phyloP scores from a whole-genome alignment of 2,113 vertebrate genomes.

The Cygnus buccinator region DNA sequence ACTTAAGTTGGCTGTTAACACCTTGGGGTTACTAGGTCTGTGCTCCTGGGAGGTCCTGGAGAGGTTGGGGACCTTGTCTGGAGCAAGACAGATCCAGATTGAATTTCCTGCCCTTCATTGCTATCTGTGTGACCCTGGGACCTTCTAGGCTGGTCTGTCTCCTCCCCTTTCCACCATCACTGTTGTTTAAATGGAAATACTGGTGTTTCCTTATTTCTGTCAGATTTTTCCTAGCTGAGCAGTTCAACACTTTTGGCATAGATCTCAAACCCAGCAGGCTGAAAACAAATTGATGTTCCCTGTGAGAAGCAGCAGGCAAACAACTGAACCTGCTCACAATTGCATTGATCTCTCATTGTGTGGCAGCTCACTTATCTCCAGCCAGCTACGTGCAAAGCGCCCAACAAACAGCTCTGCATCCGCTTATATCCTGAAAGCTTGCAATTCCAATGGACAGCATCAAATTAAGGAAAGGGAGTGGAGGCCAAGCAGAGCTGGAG shows the following conservation, averaged over 20 bases:
- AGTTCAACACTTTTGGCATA: constrained; percentile 6
- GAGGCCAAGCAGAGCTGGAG: constrained; percentile 10
- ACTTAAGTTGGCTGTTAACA: background rate
- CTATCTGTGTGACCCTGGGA: constrained; percentile 24
- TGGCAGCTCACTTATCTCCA: background rate
- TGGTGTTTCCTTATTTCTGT: constrained; percentile 61
- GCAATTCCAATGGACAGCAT: background rate
- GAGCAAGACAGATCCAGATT: constrained; percentile 7
- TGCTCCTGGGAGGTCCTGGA: constrained; percentile 10
- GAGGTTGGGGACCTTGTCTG: background rate
- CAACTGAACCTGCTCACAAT: background rate
- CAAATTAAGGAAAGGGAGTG: constrained; percentile 50
- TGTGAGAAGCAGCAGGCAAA: background rate
- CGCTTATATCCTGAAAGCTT: background rate
- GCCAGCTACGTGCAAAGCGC: constrained; percentile 12
- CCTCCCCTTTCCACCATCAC: background rate
- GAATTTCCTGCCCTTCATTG: constrained; percentile 13
- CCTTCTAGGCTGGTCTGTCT: background rate
- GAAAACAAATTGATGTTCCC: constrained; percentile 33
- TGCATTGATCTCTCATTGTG: background rate
- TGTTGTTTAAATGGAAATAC: constrained; percentile 13
- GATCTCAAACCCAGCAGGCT: constrained; percentile 10
- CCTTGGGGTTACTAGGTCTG: background rate
- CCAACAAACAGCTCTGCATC: background rate
- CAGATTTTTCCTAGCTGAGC: constrained; percentile 5